Evolutionary conservation across 37 sponge, comb jelly and placozoan genomes (phyloP).

Genomic region (Aphrocallistes beatrix): DNA sequence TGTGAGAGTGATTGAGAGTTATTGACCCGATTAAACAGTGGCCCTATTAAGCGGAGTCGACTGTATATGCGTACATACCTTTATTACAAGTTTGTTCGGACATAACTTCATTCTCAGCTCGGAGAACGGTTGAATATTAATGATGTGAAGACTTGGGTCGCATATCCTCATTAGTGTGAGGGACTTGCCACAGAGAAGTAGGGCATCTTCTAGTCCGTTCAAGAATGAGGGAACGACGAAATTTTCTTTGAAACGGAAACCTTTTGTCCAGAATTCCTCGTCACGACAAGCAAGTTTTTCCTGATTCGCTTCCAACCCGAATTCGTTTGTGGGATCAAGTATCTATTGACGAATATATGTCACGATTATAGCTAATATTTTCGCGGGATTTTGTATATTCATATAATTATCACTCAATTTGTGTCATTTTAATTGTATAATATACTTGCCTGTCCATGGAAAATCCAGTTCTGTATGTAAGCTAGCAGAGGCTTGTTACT

Average conservation of each 20-base stretch:
- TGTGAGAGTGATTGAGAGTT: too few species aligned
- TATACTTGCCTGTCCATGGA: neutral
- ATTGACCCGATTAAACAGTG: too few species aligned
- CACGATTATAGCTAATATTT: neutral
- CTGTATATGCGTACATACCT: neutral
- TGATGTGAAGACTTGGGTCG: neutral
- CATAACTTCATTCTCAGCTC: neutral
- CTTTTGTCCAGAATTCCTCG: conserved; percentile 13
- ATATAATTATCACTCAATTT: too few species aligned
- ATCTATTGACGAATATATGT: neutral
- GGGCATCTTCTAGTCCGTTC: neutral
- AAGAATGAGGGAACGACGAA: neutral
- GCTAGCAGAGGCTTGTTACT: neutral
- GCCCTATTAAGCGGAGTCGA: neutral
- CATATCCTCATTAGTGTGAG: neutral
- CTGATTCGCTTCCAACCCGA: neutral
- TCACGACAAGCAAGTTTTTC: neutral
- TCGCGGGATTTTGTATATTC: neutral
- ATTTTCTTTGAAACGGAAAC: neutral
- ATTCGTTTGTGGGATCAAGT: neutral
- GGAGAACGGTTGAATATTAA: neutral
- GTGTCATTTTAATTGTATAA: too few species aligned
- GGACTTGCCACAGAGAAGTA: conserved; percentile 1
- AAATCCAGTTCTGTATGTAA: neutral
- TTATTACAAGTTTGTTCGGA: neutral